Base-by-base conservation (phyloP, 2,888 invertebrate species). In the Monoplex corrugatus region DNA sequence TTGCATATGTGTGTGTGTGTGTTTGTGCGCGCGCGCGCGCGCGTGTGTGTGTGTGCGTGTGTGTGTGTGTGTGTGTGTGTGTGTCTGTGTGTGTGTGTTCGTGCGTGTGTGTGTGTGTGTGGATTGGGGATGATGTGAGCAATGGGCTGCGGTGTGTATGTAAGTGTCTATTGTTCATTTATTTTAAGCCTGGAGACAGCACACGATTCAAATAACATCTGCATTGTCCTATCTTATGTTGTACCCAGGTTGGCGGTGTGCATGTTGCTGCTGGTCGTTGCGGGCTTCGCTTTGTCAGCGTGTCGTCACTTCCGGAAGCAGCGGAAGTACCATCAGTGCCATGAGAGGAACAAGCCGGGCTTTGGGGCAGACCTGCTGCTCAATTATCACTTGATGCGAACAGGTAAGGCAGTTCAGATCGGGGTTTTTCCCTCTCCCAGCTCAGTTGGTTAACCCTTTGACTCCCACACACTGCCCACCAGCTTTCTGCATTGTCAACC, bases 261-360 rank as follows among this genome's bases (percentile, higher is more conserved):
- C 68, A 63, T 86, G 63, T n/a, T 86, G n/a, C 63, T 68, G 28
- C 23, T 68, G 23, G 63, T 86, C 68, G 38, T 86, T 6, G 13
- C 68, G 23, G 38, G 57, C 40, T 68, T 86, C 38, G 68, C n/a
- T 10, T n/a, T 86, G 40, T 63, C 86, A 5, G 86, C 86, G 13
- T 86, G 86, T 68, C 68, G 63, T 86, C 86, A 86, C 63, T 86
- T 63, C 86, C 86, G 86, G 43, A 86, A 86, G 43, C 38, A 84
- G 84, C 84, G 84, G 32, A 75, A 35, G 75, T 19, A 35, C 32
- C 32, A 75, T 13, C 75, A 35, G 19, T 75, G 75, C n/a, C 0
- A 35, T 35, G 35, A 10, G 75, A 6, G 75, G 35, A 75, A 23
- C 35, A 75, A 75, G 19, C 75, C 35, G 35, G 75, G 6, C 13